Percentiles rank a stretch among this genome's conserved stretches.
These are phyloP conservation scores for Eupelmus urozonus DNA, from an alignment of 2,888 invertebrate genomes.

Conservation along the genomic window DNA sequence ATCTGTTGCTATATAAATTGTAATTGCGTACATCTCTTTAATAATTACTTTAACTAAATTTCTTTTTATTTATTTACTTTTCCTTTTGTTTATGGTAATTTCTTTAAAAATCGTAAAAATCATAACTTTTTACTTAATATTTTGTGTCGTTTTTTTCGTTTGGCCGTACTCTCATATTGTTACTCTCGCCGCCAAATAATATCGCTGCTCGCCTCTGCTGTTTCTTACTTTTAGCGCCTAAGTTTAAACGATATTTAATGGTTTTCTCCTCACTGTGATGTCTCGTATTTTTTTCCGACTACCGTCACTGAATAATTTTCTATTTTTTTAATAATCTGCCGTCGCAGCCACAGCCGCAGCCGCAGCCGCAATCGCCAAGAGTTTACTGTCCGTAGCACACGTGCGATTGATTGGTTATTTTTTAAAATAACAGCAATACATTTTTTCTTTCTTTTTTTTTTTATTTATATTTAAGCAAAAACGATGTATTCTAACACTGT, in stretches of 20 bases:
- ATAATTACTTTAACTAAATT: background rate
- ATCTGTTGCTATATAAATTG: slow-evolving; percentile 51
- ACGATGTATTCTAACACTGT: slow-evolving; percentile 10
- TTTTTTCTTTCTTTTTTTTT: slow-evolving; percentile 27
- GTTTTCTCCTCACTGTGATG: slow-evolving; percentile 45
- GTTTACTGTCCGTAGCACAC: background rate
- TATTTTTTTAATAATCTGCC: slow-evolving; percentile 9
- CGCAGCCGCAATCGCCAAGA: too few relatives aligned
- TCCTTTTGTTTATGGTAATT: slow-evolving; percentile 4
- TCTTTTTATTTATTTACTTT: too few relatives aligned
- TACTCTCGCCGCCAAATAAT: slow-evolving; percentile 49
- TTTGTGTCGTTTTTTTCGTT: slow-evolving; percentile 37
- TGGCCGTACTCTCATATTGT: slow-evolving; percentile 25
- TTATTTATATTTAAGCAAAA: background rate
- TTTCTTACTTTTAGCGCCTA: slow-evolving; percentile 17
- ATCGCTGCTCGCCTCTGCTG: slow-evolving; percentile 49
- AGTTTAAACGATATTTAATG: background rate
- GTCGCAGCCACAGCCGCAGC: too few relatives aligned
- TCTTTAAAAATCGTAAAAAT: slow-evolving; percentile 22
- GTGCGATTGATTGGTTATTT: slow-evolving; percentile 31
- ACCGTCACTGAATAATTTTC: background rate
- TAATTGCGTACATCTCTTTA: too few relatives aligned
- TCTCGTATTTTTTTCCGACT: slow-evolving; percentile 32
- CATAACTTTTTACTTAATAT: background rate
- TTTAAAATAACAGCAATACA: slow-evolving; percentile 28